phyloP scores from a whole-genome alignment of 2,113 vertebrate genomes.

The Lepus europaeus region DNA sequence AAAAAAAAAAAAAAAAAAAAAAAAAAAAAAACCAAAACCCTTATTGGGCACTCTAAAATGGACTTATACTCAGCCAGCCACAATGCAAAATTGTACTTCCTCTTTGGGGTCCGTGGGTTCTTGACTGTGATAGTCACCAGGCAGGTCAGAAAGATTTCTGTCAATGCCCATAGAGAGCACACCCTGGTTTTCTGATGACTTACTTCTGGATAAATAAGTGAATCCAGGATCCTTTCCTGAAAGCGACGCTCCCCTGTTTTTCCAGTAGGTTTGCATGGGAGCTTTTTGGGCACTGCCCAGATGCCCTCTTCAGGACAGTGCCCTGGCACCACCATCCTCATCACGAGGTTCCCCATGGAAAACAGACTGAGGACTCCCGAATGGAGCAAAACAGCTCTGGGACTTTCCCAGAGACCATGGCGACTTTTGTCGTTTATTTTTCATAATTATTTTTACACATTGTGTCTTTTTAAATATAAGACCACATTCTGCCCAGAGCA shows the following conservation, averaged over 20 bases:
- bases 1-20: too few species aligned
- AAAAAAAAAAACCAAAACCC: not conserved
- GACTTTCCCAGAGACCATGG: not conserved
- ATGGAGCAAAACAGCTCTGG: not conserved
- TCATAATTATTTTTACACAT: not conserved
- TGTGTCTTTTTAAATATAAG: not conserved
- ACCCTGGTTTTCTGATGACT: not conserved
- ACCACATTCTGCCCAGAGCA: conserved; percentile 11
- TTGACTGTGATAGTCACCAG: not conserved
- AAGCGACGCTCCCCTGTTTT: not conserved
- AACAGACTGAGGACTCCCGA: not conserved
- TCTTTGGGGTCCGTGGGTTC: not conserved
- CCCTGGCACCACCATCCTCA: not conserved
- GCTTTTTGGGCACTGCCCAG: not conserved
- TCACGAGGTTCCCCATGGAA: rapidly evolving
- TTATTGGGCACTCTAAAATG: conserved; percentile 1
- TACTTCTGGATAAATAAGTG: conserved; percentile 12
- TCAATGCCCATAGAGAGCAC: not conserved
- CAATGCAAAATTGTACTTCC: not conserved
- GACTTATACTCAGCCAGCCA: not conserved
- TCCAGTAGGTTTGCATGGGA: not conserved
- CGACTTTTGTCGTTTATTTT: not conserved
- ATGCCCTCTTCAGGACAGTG: not conserved
- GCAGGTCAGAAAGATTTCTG: not conserved
- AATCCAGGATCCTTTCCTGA: not conserved